A percentile compares a stretch with the other conserved stretches of the same genome.
These are phyloP conservation scores for Ceriagrion tenellum DNA, from an alignment of 2,888 invertebrate species.

Conservation along the genomic window DNA sequence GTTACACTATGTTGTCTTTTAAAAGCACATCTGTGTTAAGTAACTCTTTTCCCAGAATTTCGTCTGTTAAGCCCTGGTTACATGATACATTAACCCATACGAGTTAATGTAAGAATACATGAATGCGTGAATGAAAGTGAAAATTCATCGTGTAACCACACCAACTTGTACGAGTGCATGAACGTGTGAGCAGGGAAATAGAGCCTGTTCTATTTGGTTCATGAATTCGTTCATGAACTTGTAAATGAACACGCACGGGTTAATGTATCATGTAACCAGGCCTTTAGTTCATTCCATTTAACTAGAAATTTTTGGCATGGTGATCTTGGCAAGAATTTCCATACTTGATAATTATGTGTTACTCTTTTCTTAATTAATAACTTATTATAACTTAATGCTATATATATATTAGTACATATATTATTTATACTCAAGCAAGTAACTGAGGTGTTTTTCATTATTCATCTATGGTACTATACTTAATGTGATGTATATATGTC, in stretches of 20 bases:
- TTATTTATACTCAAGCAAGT: neutral
- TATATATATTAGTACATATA: neutral
- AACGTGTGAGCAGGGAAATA: too few species aligned
- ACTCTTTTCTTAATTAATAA: neutral
- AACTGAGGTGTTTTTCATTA: neutral
- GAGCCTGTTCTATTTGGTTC: too few species aligned
- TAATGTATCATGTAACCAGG: too few species aligned
- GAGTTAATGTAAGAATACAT: too few species aligned
- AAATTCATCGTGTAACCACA: too few species aligned
- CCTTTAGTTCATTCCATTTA: neutral
- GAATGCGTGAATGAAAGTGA: too few species aligned
- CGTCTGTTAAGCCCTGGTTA: too few species aligned
- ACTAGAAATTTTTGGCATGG: neutral
- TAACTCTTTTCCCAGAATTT: neutral
- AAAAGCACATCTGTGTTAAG: neutral
- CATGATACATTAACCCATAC: too few species aligned
- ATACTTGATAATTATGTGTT: neutral
- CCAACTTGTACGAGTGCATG: too few species aligned
- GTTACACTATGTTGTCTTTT: neutral
- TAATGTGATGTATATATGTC: neutral
- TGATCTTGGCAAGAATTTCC: neutral
- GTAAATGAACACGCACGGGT: too few species aligned
- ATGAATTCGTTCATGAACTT: too few species aligned
- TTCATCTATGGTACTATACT: neutral
- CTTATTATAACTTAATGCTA: constrained; percentile 22